Base-by-base conservation (phyloP, 1,140 invertebrate genomes). In the Formica selysi region DNA sequence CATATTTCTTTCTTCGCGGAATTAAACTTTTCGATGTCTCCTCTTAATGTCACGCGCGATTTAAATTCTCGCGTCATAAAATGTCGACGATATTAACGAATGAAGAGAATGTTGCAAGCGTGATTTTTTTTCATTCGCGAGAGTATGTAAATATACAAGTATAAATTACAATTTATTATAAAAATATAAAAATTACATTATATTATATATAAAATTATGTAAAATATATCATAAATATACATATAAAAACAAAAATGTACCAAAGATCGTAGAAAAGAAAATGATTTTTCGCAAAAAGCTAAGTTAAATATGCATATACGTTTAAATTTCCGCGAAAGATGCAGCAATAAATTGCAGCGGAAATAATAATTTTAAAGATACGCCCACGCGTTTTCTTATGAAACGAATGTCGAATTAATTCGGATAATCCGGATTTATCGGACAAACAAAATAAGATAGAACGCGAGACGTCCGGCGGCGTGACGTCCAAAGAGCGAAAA, bases 381-480 rank as follows among this genome's bases (percentile, higher is more conserved):
- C 0, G 62, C 41, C 8, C 48, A 16, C 59, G 41, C 59, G 41
- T 64, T 67, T 13, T 51, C 29, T n/a, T 26, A 64, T 5, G 41
- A 79, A 22, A 32, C 61, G 29, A n/a, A 26, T 79, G 8, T 79
- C 61, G 29, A 67, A 79, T 67, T 67, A 79, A 79, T 79, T 48
- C 19, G 13, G 61, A 79, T 79, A 79, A 79, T 67, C 59, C 54
- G 54, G 61, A 79, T 32, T 79, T 29, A 29, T 11, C 13, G 61
- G 19, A 19, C 61, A 26, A 51, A 79, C 62, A 19, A 67, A 51
- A 51, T 65, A 51, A 79, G 62, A 4, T 0, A 22, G 10, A 13
- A 41, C 1, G 19, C 29, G 29, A 48, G 13, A 41, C 26, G 22
- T 22, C 22, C 19, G 59, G 29, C 38, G 54, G 54, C 54, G 11